Base-by-base conservation (phyloP, 2,113 vertebrate species). In the Pygoscelis antarcticus region DNA sequence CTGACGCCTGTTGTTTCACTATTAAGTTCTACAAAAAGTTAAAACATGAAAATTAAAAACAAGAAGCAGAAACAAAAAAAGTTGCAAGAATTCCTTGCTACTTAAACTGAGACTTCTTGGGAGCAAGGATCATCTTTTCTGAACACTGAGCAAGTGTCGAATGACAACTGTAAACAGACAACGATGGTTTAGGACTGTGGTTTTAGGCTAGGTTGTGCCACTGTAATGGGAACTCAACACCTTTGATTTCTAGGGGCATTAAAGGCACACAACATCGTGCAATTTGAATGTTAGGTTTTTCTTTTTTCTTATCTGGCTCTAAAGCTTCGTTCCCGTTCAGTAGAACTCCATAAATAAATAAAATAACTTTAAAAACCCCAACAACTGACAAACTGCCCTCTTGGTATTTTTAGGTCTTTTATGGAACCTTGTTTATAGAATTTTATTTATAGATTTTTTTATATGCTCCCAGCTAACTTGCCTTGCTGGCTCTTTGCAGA, bases 401-500 rank as follows among this genome's bases (percentile, higher is more conserved):
- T 76, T 83, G 44, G 25, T 91, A 80, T 94, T 94, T 95, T 93
- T 92, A 83, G 79, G 27, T 88, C 57, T 91, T 90, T 83, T 77
- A 79, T n/a, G 58, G 58, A 76, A 44, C 32, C 8, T 87, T 94
- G 86, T 94, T 93, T 96, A 88, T 90, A 93, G 58, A 75, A 92
- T 14, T 27, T 65, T 96, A 92, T 94, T 96, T 94, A 83, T 93
- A 88, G 93, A 16, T 62, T 65, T 93, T 91, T 91, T 61, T 3
- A 49, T 90, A 55, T 25, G 76, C 68, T 95, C 83, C 80, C 69
- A 82, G 89, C 77, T 81, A 91, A 91, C 87, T 81, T 93, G 80
- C 72, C 77, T 72, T 60, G 29, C 70, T 90, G 74, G 38, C 75
- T 92, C 27, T 96, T 89, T 94, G 77, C 84, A 96, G 86, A 72